Base-by-base conservation (phyloP, 2,113 vertebrate genomes). In the Diphyllodes magnificus region DNA sequence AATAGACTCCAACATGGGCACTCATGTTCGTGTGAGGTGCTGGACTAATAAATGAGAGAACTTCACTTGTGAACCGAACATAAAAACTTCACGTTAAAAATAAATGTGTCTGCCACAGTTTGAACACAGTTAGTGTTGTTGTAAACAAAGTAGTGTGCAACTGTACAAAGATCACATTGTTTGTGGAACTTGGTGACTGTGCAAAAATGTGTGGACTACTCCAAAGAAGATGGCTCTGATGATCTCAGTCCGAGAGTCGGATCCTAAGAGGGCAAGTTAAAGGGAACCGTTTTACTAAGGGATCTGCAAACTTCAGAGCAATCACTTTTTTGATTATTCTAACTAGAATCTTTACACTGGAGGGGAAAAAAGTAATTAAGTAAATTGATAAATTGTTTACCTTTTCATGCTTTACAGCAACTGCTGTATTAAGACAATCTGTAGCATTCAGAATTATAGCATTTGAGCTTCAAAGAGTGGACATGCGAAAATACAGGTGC, bases 131-230 rank as follows among this genome's bases (percentile, higher is more conserved):
- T 76, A 73, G 47, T 88, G 72, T 91, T 93, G 60, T 76, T 84
- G 60, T 92, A 30, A 94, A 75, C 71, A 49, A 81, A 83, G 69
- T 92, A 63, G 49, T 53, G 92, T 90, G 53, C 51, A 84, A 69
- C 35, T 82, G 85, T 95, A 72, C 72, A 64, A 92, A 89, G 47
- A 82, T 88, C 57, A 57, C 56, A 11, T 47, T 90, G 72, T 95
- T 91, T 60, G 77, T 96, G 84, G 91, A 91, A 86, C 28, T 80
- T 82, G 39, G 33, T 86, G 51, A 71, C 82, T 90, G 59, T 96
- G 87, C 61, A 87, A 40, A 90, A 78, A 83, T 82, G 73, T 78
- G 50, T 57, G 69, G 56, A 88, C n/a, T 86, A 16, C 47, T 86
- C 53, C 3, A 11, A 70, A 89, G 61, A 76, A 35, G 63, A 35